These are phyloP conservation scores for Natrix natrix DNA, from an alignment of 2,797 vertebrate genomes.

Conservation along the genomic window DNA sequence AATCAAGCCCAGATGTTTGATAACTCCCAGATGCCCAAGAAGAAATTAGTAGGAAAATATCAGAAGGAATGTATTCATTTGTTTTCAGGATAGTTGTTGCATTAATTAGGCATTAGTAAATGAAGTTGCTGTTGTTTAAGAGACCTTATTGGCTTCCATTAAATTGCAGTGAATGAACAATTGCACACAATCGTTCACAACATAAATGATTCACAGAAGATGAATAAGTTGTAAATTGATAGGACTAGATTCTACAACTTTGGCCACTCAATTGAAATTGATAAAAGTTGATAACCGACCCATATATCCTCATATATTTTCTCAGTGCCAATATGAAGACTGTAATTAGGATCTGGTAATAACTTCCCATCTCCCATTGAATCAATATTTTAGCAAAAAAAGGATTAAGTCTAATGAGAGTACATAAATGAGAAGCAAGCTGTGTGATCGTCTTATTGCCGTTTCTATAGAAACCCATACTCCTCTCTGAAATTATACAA, in stretches of 20 bases:
- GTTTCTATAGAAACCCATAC: slow-evolving; percentile 83
- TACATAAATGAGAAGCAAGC: slow-evolving; percentile 70
- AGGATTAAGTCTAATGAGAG: slow-evolving; percentile 80
- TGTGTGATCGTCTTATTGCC: slow-evolving; percentile 71
- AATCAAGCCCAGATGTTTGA: slow-evolving; percentile 86
- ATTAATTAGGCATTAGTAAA: slow-evolving; percentile 99
- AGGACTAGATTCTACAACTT: slow-evolving; percentile 84
- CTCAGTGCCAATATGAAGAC: slow-evolving; percentile 85
- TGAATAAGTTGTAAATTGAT: slow-evolving; percentile 93
- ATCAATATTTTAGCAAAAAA: slow-evolving; percentile 90
- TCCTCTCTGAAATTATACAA: slow-evolving; percentile 72
- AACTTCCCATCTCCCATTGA: slow-evolving; percentile 85
- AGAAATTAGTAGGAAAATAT: slow-evolving; percentile 75
- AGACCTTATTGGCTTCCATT: slow-evolving; percentile 89
- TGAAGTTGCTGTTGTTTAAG: slow-evolving; percentile 88
- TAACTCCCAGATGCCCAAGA: slow-evolving; percentile 79
- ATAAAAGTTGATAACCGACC: slow-evolving; percentile 85
- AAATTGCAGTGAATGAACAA: slow-evolving; percentile 97
- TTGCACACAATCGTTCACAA: slow-evolving; percentile 96
- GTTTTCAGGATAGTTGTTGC: slow-evolving; percentile 89
- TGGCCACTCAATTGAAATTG: slow-evolving; percentile 91
- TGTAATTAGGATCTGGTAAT: slow-evolving; percentile 91
- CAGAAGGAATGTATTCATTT: slow-evolving; percentile 86
- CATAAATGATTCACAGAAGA: slow-evolving; percentile 99
- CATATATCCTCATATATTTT: slow-evolving; percentile 86